Base-by-base conservation (phyloP, 30 jellyfish, hydroid and myxozoan species). In the Cassiopea andromeda region DNA sequence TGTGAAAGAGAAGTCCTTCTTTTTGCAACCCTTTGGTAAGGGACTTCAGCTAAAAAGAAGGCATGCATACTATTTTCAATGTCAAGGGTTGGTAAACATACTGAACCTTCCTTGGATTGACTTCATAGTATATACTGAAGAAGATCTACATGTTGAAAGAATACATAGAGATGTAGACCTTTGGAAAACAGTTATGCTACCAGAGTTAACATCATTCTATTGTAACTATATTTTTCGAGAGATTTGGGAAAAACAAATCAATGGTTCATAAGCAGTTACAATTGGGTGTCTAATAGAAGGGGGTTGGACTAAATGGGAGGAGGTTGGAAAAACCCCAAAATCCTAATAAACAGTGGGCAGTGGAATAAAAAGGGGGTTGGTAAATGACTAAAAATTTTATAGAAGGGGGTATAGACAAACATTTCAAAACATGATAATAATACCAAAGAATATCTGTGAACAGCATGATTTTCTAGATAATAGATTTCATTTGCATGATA, bases 81-180 rank as follows among this genome's bases (percentile, higher is more conserved):
- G 97, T 69, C 97, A 89, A 71, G 97, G 97, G 38, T 45, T 89
- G 48, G 67, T 87, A 69, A 79, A 80, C 72, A 77, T 87, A 54
- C 15, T 83, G 7, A 59, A 87, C 71, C 60, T 81, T 59, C 82
- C 78, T 18, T 54, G 73, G 92, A 71, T 89, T 50, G 97, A 89
- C 88, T 89, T 89, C 82, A 88, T 89, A 19, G 93, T 89, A 54
- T 89, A 5, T 72, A 89, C 97, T 44, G 48, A 38, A 49, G 18
- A 4, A 15, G 89, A 82, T 80, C n/a, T 69, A 71, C 87, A 77
- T 75, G 87, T 50, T 60, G 89, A 89, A 89, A 81, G 81, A 61
- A 73, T 87, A 17, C 15, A 67, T 1, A 46, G 46, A 60, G 83
- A 87, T 69, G 68, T 60, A 60, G 76, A 8, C 61, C 45, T 57